Evolutionary conservation across 2,888 invertebrate genomes (phyloP), one percentile per base, ranked within the genome.

Genomic region (Zootermopsis nevadensis): DNA sequence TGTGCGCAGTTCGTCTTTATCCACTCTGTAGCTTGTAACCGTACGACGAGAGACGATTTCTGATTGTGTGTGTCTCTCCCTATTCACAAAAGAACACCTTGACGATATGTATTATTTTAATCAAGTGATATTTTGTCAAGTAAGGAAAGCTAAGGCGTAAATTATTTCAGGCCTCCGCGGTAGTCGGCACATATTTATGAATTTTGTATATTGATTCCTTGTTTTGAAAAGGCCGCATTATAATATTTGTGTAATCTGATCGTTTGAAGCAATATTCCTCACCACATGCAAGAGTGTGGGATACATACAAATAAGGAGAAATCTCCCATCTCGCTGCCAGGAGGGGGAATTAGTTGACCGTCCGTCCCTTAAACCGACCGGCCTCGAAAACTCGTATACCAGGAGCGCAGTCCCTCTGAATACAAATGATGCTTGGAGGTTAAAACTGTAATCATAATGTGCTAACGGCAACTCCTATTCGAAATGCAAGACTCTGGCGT

Each of bases 291-390:
- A 6, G 69, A 33, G 33, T 69, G 69, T 33, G 30, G 69, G 69
- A 33, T 31, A 33, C 69, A 69, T 69, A 69, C 33, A 69, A 69
- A 69, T 69, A 69, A 69, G 69, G 69, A 69, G 69, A 69, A 69
- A 69, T 69, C 69, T 69, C 19, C 33, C 69, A 60, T 60, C 27
- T 60, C 60, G 6, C 60, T 12, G 31, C 69, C 69, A 22, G 24
- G 33, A 69, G 69, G 33, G n/a, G 69, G 33, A 69, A 60, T 60
- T 60, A 60, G 27, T 60, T 27, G 60, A n/a, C 27, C 27, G 27
- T 12, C 48, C 15, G 19, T 48, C 48, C 48, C 15, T 48, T 3
- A 3, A 48, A 60, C 60, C 60, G n/a, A 15, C 27, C 60, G 60
- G 60, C 60, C 60, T 60, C 60, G 27, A 60, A 4, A 60, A 27